Base-by-base conservation (phyloP, 2,113 vertebrate genomes). In the Pangasianodon hypophthalmus region DNA sequence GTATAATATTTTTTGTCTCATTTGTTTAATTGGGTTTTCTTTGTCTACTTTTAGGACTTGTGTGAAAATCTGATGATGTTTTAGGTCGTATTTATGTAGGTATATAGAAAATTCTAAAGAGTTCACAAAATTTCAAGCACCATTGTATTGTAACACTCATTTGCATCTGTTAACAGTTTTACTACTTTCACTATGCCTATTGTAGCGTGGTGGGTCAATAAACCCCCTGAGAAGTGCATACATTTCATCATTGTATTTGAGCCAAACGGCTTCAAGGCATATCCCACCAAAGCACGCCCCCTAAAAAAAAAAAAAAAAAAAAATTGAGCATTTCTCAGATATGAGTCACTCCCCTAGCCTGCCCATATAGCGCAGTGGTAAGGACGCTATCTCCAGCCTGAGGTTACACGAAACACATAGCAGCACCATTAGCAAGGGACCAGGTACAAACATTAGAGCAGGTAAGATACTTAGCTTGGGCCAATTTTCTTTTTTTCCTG, bases 291-390 rank as follows among this genome's bases (percentile, higher is more conserved):
- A 83, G 19, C 52, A 48, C 50, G 52, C 50, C 48, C 56, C 75
- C 50, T 86, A 21, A 8, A 37, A 52, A 56, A 82, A 82, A 37
- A 37, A 37, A 37, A 37, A 37, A 37, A 56, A 8, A 83, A 37
- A 37, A 37, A 37, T 37, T 6, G 88, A 88, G 90, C 88, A 90
- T 88, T 73, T 88, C 85, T 88, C 56, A 75, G 44, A 8, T 41
- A 52, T 92, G 89, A 92, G 90, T 92, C 91, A 92, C 89, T 87
- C 67, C 87, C 87, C 71, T 88, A 82, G 87, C 90, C 90, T 90
- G 75, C 87, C 90, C 86, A 80, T 80, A 88, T 75, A 87, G 83
- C 87, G 85, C 62, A 88, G 80, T 88, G 77, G 88, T 86, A 79
- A 85, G 91, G 81, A 79, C 84, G 86, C 62, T 79, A 67, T 90